Evolutionary conservation across 2,888 invertebrate genomes (phyloP).

Genomic region (Catocala fraxini): DNA sequence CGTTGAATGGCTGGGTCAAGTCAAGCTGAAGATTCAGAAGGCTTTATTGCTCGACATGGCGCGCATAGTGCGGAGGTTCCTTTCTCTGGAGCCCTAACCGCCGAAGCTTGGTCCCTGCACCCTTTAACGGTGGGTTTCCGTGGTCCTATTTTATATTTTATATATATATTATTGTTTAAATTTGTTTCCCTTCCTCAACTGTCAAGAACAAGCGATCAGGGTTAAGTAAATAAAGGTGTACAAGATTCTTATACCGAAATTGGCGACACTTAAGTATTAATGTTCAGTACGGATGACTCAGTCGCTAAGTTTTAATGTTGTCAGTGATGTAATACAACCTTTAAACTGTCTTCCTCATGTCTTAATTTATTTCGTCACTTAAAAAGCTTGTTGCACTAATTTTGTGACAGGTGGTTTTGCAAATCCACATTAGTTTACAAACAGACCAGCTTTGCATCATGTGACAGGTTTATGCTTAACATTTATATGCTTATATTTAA

Average conservation of each 20-base stretch:
- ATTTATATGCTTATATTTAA: constrained; percentile 2
- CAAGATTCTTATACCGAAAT: constrained; percentile 25
- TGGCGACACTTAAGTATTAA: constrained; percentile 22
- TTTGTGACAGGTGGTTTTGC: constrained; percentile 23
- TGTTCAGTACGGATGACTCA: constrained; percentile 43
- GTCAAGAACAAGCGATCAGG: constrained; percentile 28
- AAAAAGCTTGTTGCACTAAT: constrained; percentile 26
- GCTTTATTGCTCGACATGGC: too few species aligned
- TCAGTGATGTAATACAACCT: constrained; percentile 49
- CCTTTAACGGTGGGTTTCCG: too few species aligned
- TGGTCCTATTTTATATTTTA: too few species aligned
- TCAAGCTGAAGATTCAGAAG: too few species aligned
- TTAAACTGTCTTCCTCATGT: constrained; percentile 32
- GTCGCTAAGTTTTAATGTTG: constrained; percentile 33
- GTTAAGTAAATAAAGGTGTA: constrained; percentile 34
- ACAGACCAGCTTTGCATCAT: constrained; percentile 3
- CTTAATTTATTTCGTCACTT: constrained; percentile 34
- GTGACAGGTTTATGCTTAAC: constrained; percentile 1
- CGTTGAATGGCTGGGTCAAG: too few species aligned
- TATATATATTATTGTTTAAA: too few species aligned
- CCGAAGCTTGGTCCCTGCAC: too few species aligned
- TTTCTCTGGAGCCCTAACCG: too few species aligned
- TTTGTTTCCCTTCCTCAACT: constrained; percentile 1
- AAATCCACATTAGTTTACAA: neutral
- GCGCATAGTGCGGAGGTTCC: too few species aligned